phyloP scores from a whole-genome alignment of 1,140 invertebrate species.

The Drosophila sucinea region DNA sequence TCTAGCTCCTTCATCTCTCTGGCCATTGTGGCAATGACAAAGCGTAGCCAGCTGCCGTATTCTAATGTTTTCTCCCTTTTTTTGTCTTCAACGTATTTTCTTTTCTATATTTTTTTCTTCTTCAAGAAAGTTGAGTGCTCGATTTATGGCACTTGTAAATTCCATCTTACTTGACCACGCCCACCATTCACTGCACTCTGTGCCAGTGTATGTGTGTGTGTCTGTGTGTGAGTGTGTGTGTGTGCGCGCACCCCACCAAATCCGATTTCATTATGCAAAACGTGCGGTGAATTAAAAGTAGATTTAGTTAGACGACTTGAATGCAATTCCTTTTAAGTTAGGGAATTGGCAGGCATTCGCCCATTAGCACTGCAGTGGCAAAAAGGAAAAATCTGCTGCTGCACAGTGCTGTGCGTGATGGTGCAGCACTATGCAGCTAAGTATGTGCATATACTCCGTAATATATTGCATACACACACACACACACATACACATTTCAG shows the following conservation, averaged over 20 bases:
- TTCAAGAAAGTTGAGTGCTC: slow-evolving; percentile 45
- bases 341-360: slow-evolving; percentile 16
- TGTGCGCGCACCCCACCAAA: slow-evolving; percentile 52
- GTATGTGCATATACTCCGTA: slow-evolving; percentile 23
- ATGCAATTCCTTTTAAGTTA: slow-evolving; percentile 46
- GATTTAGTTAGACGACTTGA: slow-evolving; percentile 58
- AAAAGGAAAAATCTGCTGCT: not conserved
- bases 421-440: slow-evolving; percentile 16
- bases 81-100: not conserved
- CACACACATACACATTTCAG: not conserved
- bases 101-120: not conserved
- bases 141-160: slow-evolving; percentile 47
- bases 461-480: slow-evolving; percentile 54
- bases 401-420: slow-evolving; percentile 15
- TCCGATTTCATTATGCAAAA: slow-evolving; percentile 79
- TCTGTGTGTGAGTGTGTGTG: not conserved
- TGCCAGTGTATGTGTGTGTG: slow-evolving; percentile 14
- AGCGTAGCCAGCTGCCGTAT: slow-evolving; percentile 38
- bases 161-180: slow-evolving; percentile 17
- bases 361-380: slow-evolving; percentile 58
- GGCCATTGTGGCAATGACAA: slow-evolving; percentile 45
- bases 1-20: not conserved
- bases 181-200: slow-evolving; percentile 7
- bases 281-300: slow-evolving; percentile 74
- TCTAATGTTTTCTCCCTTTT: slow-evolving; percentile 1